Evolutionary conservation across 2,113 vertebrate genomes (phyloP).

Genomic region (Condylura cristata): DNA sequence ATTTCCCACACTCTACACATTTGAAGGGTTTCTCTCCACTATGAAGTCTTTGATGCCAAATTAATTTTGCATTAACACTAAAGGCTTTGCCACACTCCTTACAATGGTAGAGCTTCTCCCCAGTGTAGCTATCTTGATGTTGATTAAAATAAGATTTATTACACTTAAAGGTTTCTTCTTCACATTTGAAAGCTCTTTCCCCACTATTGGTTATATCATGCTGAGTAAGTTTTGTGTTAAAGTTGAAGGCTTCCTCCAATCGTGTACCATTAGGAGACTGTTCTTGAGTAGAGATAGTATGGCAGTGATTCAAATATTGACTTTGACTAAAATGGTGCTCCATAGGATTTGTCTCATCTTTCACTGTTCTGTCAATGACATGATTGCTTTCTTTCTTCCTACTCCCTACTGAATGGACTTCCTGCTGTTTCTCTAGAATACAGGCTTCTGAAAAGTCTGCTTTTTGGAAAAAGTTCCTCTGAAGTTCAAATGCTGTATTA

Average conservation of each 20-base stretch:
- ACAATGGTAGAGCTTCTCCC: conserved; percentile 46
- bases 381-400: conserved; percentile 28
- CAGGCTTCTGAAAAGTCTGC: conserved; percentile 35
- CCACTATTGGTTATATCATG: conserved; percentile 34
- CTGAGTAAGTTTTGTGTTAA: conserved; percentile 32
- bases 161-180: conserved; percentile 56
- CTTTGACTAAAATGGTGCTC: conserved; percentile 30
- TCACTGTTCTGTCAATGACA: neutral
- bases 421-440: conserved; percentile 32
- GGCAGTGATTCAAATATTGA: neutral
- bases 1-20: conserved; percentile 75
- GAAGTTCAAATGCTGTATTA: conserved; percentile 50
- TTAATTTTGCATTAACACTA: conserved; percentile 59
- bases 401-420: conserved; percentile 5
- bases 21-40: conserved; percentile 74
- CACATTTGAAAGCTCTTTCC: conserved; percentile 48
- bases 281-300: neutral
- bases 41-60: conserved; percentile 73
- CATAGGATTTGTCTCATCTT: neutral
- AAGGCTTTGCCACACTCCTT: conserved; percentile 65
- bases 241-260: neutral
- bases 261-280: neutral
- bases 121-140: neutral
- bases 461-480: conserved; percentile 43
- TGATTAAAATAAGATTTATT: conserved; percentile 33